These are phyloP conservation scores for Epinotia ramella DNA, from an alignment of 2,888 invertebrate species.

Conservation along the genomic window DNA sequence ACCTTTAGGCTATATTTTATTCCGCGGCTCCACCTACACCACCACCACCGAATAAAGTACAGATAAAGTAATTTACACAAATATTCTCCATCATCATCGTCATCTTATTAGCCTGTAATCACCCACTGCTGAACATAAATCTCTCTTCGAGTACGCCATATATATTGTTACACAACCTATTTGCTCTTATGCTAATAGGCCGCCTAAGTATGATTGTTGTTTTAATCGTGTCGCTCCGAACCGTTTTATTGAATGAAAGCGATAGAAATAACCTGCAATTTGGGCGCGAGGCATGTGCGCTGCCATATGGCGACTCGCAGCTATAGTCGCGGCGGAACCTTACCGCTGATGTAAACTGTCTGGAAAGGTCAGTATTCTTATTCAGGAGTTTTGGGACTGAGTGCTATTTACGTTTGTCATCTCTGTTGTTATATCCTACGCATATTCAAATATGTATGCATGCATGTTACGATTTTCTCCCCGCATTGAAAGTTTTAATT, in stretches of 20 bases:
- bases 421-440: background rate
- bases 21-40: too few relatives aligned
- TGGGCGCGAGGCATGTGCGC: slow-evolving; percentile 70
- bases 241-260: slow-evolving; percentile 72
- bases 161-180: background rate
- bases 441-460: too few relatives aligned
- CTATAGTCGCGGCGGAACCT: slow-evolving; percentile 63
- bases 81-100: too few relatives aligned
- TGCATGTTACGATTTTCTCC: too few relatives aligned
- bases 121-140: too few relatives aligned
- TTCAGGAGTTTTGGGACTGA: slow-evolving; percentile 1
- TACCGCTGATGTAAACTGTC: slow-evolving; percentile 34
- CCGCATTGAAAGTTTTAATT: too few relatives aligned
- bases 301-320: slow-evolving; percentile 74
- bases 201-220: slow-evolving; percentile 32
- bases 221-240: slow-evolving; percentile 23
- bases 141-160: too few relatives aligned
- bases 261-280: slow-evolving; percentile 82
- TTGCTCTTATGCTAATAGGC: slow-evolving; percentile 30
- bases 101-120: too few relatives aligned
- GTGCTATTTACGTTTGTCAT: background rate
- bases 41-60: too few relatives aligned
- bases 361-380: slow-evolving; percentile 46
- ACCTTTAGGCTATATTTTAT: too few relatives aligned
- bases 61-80: too few relatives aligned